Conservation (phyloP, 2,888 invertebrate species). For the Drosophila parthenogenetica region DNA sequence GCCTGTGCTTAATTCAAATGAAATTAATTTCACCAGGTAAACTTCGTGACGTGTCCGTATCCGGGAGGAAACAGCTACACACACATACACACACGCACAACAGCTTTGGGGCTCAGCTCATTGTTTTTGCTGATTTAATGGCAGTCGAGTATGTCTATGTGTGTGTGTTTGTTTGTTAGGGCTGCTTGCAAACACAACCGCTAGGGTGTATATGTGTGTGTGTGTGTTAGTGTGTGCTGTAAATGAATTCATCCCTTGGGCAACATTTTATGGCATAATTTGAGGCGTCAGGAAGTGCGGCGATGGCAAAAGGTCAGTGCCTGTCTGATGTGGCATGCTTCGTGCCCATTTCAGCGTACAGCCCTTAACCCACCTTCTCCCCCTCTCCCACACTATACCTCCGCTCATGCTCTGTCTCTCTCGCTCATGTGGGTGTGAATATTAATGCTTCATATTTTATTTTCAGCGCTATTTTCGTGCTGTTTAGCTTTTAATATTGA, state of each 20-base stretch:
- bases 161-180: constrained; percentile 20
- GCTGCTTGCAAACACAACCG: constrained; percentile 19
- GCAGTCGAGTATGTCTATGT: constrained; percentile 24
- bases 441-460: constrained; percentile 80
- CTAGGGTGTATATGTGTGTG: neutral
- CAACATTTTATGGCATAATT: constrained; percentile 80
- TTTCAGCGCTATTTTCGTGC: constrained; percentile 67
- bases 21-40: constrained; percentile 78
- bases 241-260: constrained; percentile 79
- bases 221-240: constrained; percentile 47
- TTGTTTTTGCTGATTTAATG: constrained; percentile 81
- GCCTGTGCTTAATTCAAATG: constrained; percentile 80
- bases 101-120: constrained; percentile 58
- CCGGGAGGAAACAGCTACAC: constrained; percentile 13
- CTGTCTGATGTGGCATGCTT: constrained; percentile 68
- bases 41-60: constrained; percentile 66
- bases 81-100: constrained; percentile 2
- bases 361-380: neutral
- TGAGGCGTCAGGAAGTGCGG: constrained; percentile 77
- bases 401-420: neutral
- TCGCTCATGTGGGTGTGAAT: constrained; percentile 72
- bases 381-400: neutral
- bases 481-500: constrained; percentile 73
- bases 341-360: constrained; percentile 45
- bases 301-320: constrained; percentile 69